Conservation (phyloP, 1,140 invertebrate species). For the Orchesella cincta region DNA sequence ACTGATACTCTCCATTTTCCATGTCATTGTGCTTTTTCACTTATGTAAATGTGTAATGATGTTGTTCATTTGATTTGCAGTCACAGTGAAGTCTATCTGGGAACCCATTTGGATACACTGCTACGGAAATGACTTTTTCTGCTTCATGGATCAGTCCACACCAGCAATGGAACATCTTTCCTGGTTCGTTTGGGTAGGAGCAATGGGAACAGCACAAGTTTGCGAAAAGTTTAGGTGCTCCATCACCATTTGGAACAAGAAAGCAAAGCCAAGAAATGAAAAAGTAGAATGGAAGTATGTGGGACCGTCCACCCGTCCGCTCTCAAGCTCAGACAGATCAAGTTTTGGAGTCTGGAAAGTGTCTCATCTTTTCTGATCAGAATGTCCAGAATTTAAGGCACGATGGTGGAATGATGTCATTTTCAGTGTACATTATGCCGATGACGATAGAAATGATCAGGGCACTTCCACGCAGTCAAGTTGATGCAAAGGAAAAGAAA, state of each 20-base stretch:
- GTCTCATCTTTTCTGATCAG: background rate
- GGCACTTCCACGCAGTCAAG: too few relatives aligned
- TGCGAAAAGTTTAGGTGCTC: background rate
- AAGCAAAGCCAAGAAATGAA: too few relatives aligned
- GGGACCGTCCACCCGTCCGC: constrained; percentile 3
- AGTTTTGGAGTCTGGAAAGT: constrained; percentile 6
- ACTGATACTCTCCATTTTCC: too few relatives aligned
- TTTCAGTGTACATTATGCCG: background rate
- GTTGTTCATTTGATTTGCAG: too few relatives aligned
- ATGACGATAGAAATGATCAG: too few relatives aligned
- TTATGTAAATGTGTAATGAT: too few relatives aligned
- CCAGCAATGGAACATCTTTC: too few relatives aligned
- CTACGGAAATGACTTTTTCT: constrained; percentile 15
- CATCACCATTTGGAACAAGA: constrained; percentile 20
- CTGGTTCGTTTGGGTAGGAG: constrained; percentile 28
- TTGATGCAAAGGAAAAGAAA: too few relatives aligned
- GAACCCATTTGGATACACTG: constrained; percentile 26
- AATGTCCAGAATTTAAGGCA: background rate
- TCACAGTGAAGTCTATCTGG: background rate
- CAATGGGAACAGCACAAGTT: background rate
- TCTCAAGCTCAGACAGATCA: background rate
- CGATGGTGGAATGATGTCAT: constrained; percentile 27
- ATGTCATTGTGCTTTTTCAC: too few relatives aligned
- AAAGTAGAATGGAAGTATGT: constrained; percentile 3
- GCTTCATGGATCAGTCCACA: background rate